Evolutionary conservation across 2,113 vertebrate genomes (phyloP).

Genomic region (Mormyrus lacerda): DNA sequence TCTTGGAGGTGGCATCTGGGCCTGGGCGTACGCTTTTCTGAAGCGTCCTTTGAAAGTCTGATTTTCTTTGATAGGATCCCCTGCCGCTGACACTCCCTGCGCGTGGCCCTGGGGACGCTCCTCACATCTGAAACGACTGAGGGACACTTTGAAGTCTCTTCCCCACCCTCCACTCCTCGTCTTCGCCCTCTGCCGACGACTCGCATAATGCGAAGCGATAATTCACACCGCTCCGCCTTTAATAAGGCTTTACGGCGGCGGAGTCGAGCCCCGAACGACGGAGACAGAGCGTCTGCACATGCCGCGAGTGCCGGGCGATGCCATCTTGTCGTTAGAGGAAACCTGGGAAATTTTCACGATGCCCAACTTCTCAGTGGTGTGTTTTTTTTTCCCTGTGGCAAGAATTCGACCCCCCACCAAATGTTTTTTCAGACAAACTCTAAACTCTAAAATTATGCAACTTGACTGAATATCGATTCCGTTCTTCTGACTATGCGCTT

Average conservation of each 20-base stretch:
- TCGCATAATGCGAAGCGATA: slow-evolving; percentile 1
- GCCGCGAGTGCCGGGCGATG: too few species aligned
- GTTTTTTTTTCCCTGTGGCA: background rate
- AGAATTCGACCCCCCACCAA: background rate
- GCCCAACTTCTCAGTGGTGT: background rate
- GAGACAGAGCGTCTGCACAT: background rate
- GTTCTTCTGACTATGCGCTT: background rate
- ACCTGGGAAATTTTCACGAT: background rate
- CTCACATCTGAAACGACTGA: slow-evolving; percentile 31
- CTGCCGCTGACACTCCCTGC: slow-evolving; percentile 18
- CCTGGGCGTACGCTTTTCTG: slow-evolving; percentile 17
- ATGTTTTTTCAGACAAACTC: background rate
- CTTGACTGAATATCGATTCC: background rate
- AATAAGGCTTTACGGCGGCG: slow-evolving; percentile 4
- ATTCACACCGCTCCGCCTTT: slow-evolving; percentile 6
- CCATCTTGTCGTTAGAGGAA: background rate
- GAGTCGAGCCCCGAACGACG: too few species aligned
- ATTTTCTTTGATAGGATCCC: slow-evolving; percentile 39
- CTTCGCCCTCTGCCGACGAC: background rate
- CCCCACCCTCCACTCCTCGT: slow-evolving; percentile 19
- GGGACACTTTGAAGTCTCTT: slow-evolving; percentile 31
- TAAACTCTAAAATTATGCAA: background rate
- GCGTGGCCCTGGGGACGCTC: slow-evolving; percentile 23
- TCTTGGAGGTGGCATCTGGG: slow-evolving; percentile 12
- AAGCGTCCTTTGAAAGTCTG: slow-evolving; percentile 29